Conservation (phyloP, 2,113 vertebrate species). For the Pristiophorus japonicus region DNA sequence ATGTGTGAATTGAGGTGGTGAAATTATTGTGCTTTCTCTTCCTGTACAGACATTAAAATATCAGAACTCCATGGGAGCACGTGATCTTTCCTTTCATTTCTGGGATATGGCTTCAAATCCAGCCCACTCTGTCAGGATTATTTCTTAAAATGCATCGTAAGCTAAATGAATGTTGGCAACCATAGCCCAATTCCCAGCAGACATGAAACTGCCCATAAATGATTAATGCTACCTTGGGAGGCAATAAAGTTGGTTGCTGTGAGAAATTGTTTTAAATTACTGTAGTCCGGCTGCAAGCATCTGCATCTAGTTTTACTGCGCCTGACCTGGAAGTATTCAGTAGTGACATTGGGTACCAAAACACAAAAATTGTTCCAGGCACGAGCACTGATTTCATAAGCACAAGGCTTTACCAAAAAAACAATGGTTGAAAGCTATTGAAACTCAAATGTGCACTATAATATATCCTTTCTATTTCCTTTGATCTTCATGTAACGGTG, state of each 20-base stretch:
- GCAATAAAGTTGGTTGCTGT: no score
- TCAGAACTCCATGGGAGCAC: not conserved
- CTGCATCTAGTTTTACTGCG: not conserved
- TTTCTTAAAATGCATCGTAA: not conserved
- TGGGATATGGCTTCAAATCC: not conserved
- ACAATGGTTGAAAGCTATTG: not conserved
- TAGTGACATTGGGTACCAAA: not conserved
- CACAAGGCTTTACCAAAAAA: not conserved
- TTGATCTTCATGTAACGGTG: not conserved
- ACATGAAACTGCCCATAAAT: not conserved
- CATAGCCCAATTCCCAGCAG: not conserved
- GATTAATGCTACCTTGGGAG: not conserved
- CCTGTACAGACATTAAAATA: not conserved
- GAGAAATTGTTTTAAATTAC: no score
- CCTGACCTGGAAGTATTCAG: not conserved
- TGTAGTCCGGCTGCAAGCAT: no score
- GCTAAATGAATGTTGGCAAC: not conserved
- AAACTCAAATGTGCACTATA: not conserved
- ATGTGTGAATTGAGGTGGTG: not conserved
- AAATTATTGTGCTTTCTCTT: not conserved
- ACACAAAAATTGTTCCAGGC: not conserved
- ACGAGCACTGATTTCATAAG: not conserved
- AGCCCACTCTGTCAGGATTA: not conserved
- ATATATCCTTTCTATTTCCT: not conserved
- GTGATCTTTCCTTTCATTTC: not conserved